A percentile compares a stretch with the other conserved stretches of the same genome.
Conservation (phyloP, 2,797 vertebrate species). For the Scomberomorus guttatus region DNA sequence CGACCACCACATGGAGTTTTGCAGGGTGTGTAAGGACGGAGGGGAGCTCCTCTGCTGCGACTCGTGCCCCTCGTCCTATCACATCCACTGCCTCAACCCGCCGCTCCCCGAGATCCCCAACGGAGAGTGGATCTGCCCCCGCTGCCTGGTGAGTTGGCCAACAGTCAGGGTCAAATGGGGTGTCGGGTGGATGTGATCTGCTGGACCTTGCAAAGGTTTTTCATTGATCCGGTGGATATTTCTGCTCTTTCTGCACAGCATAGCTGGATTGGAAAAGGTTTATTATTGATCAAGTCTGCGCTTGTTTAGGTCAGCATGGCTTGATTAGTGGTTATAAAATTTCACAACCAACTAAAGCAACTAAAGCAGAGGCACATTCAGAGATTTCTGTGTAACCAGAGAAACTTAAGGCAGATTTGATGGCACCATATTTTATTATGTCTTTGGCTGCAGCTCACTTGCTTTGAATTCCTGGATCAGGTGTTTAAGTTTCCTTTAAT, state of each 20-base stretch:
- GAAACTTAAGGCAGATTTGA: neutral
- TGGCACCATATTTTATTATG: neutral
- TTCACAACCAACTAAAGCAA: neutral
- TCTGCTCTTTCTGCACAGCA: neutral
- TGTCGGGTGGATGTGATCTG: neutral
- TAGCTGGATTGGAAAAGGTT: neutral
- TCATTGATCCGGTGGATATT: neutral
- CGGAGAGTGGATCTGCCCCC: slow-evolving; percentile 98
- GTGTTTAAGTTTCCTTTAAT: too few relatives aligned
- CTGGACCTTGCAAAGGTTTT: neutral
- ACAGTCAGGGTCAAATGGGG: accelerated
- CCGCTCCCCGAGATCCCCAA: slow-evolving; percentile 97
- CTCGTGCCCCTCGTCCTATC: slow-evolving; percentile 97
- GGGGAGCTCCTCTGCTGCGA: slow-evolving; percentile 98
- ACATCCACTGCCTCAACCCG: slow-evolving; percentile 98
- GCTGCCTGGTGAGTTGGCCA: slow-evolving; percentile 91
- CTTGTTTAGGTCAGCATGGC: neutral
- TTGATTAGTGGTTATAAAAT: neutral
- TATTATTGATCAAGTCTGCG: neutral
- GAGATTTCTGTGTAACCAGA: neutral
- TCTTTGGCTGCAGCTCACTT: neutral
- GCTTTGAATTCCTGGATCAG: neutral
- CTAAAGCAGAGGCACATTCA: neutral
- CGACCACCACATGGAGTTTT: slow-evolving; percentile 99
- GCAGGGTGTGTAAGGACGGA: slow-evolving; percentile 96